Evolutionary conservation across 1,140 invertebrate genomes (phyloP).

Genomic region (Gryon sp.): DNA sequence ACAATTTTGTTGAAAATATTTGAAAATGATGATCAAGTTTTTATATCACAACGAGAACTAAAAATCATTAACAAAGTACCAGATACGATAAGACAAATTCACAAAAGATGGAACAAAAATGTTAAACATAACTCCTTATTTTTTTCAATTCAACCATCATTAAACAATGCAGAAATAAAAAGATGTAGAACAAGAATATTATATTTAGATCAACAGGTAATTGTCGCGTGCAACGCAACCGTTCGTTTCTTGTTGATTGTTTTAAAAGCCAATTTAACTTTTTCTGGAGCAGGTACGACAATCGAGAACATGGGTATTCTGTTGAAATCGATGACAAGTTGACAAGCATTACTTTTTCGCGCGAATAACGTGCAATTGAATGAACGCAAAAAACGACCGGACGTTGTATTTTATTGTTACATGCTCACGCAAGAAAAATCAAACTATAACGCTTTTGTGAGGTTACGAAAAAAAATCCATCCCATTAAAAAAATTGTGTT

Average conservation of each 20-base stretch:
- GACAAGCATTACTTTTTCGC: constrained; percentile 19
- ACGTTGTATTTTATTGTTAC: constrained; percentile 20
- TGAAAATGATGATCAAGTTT: no score
- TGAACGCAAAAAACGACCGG: constrained; percentile 4
- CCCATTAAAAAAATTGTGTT: no score
- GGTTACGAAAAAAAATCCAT: no score
- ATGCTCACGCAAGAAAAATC: constrained; percentile 7
- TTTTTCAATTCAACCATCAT: constrained; percentile 11
- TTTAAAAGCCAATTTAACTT: constrained; percentile 40
- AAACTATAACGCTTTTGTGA: neutral
- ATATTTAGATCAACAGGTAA: constrained; percentile 52
- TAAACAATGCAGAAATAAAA: constrained; percentile 14
- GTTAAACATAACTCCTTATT: no score
- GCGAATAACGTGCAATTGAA: constrained; percentile 22
- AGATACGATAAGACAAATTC: no score
- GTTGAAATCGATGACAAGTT: constrained; percentile 44
- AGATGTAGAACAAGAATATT: constrained; percentile 27
- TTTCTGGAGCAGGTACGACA: constrained; percentile 20
- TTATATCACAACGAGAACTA: no score
- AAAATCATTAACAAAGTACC: no score
- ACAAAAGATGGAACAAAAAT: no score
- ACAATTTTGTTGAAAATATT: no score
- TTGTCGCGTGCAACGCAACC: constrained; percentile 31
- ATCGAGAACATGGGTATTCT: constrained; percentile 41
- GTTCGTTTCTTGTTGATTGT: constrained; percentile 29